These are phyloP conservation scores for Porites rus DNA, from an alignment of 92 coral and sea anemone genomes.

Conservation along the genomic window DNA sequence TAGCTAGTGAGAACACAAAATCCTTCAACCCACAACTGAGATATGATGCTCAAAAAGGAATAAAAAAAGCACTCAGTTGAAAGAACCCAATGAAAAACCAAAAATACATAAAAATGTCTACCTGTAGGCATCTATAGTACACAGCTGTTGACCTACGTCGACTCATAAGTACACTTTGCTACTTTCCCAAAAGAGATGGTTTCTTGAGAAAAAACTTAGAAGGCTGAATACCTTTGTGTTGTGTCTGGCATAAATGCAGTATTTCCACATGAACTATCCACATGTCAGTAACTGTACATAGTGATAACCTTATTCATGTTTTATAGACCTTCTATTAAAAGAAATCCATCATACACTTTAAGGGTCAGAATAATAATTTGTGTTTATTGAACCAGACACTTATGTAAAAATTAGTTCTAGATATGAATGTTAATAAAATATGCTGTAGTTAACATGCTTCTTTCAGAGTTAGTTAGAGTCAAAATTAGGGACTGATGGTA, in stretches of 20 bases:
- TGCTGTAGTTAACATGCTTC: no score
- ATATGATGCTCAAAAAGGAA: no score
- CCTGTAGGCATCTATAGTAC: constrained; percentile 21
- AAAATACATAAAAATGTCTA: neutral
- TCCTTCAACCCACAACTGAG: no score
- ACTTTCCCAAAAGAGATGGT: neutral
- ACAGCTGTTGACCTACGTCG: constrained; percentile 7
- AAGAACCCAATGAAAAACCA: neutral
- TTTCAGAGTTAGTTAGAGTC: no score
- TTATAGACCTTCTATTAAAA: no score
- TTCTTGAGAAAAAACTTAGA: neutral
- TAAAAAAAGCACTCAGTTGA: no score
- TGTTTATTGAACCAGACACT: neutral
- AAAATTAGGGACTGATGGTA: no score
- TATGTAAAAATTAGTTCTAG: no score
- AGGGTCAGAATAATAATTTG: neutral
- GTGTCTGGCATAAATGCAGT: neutral
- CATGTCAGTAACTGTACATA: neutral
- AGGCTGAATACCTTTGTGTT: neutral
- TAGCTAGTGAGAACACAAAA: no score
- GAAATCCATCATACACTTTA: neutral
- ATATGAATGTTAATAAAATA: no score
- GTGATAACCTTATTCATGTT: neutral
- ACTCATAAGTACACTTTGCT: neutral
- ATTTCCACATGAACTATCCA: constrained; percentile 4